These are phyloP conservation scores for Rhyacichthys aspro DNA, from an alignment of 2,797 vertebrate species.

Conservation along the genomic window DNA sequence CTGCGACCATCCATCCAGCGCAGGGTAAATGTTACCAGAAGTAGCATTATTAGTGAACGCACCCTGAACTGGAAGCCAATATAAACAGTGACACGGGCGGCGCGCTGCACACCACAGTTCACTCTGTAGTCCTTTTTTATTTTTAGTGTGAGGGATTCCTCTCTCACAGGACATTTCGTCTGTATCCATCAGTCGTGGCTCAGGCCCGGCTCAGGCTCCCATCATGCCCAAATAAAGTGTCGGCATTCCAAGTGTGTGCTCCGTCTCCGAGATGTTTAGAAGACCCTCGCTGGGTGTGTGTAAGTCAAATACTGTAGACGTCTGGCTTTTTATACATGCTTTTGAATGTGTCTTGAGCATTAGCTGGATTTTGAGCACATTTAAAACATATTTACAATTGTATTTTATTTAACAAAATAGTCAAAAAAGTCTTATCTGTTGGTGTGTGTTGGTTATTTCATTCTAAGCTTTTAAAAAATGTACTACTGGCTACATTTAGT, in stretches of 20 bases:
- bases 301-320: not conserved
- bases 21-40: constrained; percentile 16
- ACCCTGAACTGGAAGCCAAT: constrained; percentile 5
- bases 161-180: constrained; percentile 49
- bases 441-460: too few relatives aligned
- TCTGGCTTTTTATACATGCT: not conserved
- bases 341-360: too few relatives aligned
- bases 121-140: constrained; percentile 31
- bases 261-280: constrained; percentile 79
- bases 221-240: constrained; percentile 89
- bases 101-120: constrained; percentile 33
- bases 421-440: too few relatives aligned
- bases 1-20: constrained; percentile 4
- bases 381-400: too few relatives aligned
- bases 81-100: constrained; percentile 30
- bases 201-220: constrained; percentile 41
- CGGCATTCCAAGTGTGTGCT: constrained; percentile 76
- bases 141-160: constrained; percentile 62
- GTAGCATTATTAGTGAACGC: constrained; percentile 17
- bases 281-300: constrained; percentile 57
- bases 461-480: too few relatives aligned
- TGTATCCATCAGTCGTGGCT: constrained; percentile 21
- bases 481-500: too few relatives aligned
- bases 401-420: too few relatives aligned
- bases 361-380: too few relatives aligned